Evolutionary conservation across 2,888 invertebrate genomes (phyloP).

Genomic region (Platycheirus albimanus): DNA sequence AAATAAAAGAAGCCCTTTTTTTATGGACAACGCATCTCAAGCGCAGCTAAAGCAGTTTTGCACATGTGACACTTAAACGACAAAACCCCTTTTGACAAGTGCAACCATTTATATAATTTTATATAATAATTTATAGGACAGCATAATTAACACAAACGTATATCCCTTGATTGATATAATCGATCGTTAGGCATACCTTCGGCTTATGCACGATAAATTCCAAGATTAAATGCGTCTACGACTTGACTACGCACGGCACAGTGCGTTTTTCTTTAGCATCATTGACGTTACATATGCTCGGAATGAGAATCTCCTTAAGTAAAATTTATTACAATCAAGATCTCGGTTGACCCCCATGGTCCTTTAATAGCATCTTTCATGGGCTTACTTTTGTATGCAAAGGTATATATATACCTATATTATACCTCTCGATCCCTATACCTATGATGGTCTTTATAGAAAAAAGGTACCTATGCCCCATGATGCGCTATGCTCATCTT

Average conservation of each 20-base stretch:
- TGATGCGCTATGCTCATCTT: conserved; percentile 29
- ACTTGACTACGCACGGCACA: too few relatives aligned
- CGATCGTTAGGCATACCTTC: conserved; percentile 46
- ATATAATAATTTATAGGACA: conserved; percentile 40
- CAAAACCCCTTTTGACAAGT: conserved; percentile 9
- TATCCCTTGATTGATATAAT: conserved; percentile 50
- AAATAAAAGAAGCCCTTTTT: too few relatives aligned
- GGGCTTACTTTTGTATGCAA: neutral
- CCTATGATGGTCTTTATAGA: too few relatives aligned
- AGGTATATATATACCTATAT: neutral
- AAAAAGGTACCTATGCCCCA: too few relatives aligned
- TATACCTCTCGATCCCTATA: too few relatives aligned
- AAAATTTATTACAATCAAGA: conserved; percentile 68
- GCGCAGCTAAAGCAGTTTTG: too few relatives aligned
- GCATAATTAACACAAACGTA: conserved; percentile 36
- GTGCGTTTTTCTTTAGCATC: conserved; percentile 4
- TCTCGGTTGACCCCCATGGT: conserved; percentile 66
- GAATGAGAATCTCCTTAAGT: conserved; percentile 63
- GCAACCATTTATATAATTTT: conserved; percentile 28
- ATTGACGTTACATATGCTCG: conserved; percentile 44
- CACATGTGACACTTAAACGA: neutral
- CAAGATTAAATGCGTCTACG: conserved; percentile 54
- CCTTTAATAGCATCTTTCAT: conserved; percentile 64
- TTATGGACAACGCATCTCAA: too few relatives aligned
- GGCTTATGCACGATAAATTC: conserved; percentile 58